Conservation (phyloP, 2,888 invertebrate species). For the Blastobasis lacticolella region DNA sequence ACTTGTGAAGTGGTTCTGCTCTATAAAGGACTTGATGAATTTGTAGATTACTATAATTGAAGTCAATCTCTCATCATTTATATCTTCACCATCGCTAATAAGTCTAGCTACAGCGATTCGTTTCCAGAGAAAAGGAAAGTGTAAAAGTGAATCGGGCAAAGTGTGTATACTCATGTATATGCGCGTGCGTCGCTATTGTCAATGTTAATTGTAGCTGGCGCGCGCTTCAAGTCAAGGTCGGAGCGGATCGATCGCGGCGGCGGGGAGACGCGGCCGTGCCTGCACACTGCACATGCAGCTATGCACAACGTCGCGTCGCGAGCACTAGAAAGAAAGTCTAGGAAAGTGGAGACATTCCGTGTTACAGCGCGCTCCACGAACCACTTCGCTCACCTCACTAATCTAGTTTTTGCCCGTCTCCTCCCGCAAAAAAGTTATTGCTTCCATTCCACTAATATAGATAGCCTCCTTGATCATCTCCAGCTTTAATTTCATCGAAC, state of each 20-base stretch:
- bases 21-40: constrained; percentile 5
- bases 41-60: too few species aligned
- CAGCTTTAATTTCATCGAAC: too few species aligned
- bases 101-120: too few species aligned
- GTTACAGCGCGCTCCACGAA: constrained; percentile 24
- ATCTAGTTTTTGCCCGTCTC: constrained; percentile 20
- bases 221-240: constrained; percentile 62
- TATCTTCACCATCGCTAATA: too few species aligned
- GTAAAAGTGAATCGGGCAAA: constrained; percentile 25
- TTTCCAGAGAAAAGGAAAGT: constrained; percentile 39
- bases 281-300: constrained; percentile 40
- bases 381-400: constrained; percentile 18
- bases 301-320: constrained; percentile 31
- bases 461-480: too few species aligned
- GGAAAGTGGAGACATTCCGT: constrained; percentile 63
- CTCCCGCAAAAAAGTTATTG: too few species aligned
- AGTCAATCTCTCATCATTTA: too few species aligned
- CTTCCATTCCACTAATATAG: too few species aligned
- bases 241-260: constrained; percentile 50
- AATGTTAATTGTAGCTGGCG: constrained; percentile 57
- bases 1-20: neutral
- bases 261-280: constrained; percentile 30
- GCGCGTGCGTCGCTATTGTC: constrained; percentile 58
- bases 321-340: constrained; percentile 54
- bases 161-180: constrained; percentile 15